These are phyloP conservation scores for Trissolcus japonicus DNA, from an alignment of 2,888 invertebrate genomes.

Conservation along the genomic window DNA sequence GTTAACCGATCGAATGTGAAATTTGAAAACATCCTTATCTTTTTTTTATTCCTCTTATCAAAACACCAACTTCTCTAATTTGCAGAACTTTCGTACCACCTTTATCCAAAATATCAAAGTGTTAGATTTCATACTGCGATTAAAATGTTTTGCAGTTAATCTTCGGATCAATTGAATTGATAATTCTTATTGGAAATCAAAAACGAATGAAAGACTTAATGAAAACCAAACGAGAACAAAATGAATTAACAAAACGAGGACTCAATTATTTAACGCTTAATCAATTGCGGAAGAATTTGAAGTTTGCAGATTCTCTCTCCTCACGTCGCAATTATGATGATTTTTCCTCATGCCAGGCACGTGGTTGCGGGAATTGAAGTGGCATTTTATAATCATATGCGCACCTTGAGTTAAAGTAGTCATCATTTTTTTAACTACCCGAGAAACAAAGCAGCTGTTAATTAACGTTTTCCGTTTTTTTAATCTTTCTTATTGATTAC, in stretches of 20 bases:
- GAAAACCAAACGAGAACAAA: neutral
- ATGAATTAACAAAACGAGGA: too few species aligned
- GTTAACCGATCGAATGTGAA: too few species aligned
- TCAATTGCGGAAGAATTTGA: constrained; percentile 6
- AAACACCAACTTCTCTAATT: constrained; percentile 29
- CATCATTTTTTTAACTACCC: constrained; percentile 31
- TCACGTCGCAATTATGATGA: constrained; percentile 2
- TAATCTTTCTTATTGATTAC: too few species aligned
- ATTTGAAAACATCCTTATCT: constrained; percentile 32
- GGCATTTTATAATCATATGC: constrained; percentile 22
- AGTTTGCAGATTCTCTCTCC: constrained; percentile 1
- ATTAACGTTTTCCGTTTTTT: constrained; percentile 22
- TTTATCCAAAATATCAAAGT: too few species aligned
- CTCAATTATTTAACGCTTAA: constrained; percentile 2
- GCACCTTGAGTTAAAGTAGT: constrained; percentile 36
- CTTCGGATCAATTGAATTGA: neutral
- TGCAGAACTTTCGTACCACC: constrained; percentile 27
- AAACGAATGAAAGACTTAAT: neutral
- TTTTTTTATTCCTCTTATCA: constrained; percentile 28
- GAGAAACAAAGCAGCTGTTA: constrained; percentile 25
- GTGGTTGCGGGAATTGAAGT: constrained; percentile 18
- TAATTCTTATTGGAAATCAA: too few species aligned
- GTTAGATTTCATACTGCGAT: too few species aligned
- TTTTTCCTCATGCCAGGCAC: constrained; percentile 14
- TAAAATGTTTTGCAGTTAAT: neutral